Conservation (phyloP, 1,140 invertebrate genomes). For the Leptopilina boulardi region DNA sequence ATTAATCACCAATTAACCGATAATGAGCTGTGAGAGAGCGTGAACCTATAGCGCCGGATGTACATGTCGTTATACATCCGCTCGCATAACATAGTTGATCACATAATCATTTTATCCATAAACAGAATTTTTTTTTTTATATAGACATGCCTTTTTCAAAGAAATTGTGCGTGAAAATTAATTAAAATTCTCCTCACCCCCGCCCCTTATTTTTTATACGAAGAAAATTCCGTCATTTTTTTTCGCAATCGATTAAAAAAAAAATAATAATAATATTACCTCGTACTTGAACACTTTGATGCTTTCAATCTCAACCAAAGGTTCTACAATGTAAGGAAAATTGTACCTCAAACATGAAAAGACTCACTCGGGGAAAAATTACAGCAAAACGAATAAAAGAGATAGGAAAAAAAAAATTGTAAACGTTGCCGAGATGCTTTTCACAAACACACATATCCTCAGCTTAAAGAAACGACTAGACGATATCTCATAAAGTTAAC, state of each 20-base stretch:
- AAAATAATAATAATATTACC: conserved; percentile 6
- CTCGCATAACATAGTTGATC: conserved; percentile 59
- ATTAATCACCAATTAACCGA: conserved; percentile 10
- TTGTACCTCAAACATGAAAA: background rate
- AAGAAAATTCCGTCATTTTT: too few relatives aligned
- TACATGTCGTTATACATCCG: conserved; percentile 56
- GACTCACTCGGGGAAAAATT: conserved; percentile 20
- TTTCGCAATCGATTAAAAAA: background rate
- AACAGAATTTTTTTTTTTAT: too few relatives aligned
- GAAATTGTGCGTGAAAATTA: conserved; percentile 43
- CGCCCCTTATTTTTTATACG: too few relatives aligned
- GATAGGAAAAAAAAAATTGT: background rate
- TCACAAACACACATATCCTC: too few relatives aligned
- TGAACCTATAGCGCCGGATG: conserved; percentile 50
- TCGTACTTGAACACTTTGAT: background rate
- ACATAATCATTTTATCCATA: conserved; percentile 42
- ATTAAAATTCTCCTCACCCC: too few relatives aligned
- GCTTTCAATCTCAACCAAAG: background rate
- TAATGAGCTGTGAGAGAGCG: conserved; percentile 4
- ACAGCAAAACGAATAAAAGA: background rate
- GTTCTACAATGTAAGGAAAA: background rate
- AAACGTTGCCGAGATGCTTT: conserved; percentile 10
- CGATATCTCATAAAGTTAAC: background rate
- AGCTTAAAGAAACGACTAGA: conserved; percentile 10
- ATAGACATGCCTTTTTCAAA: conserved; percentile 50